These are phyloP conservation scores for Zaprionus ghesquierei DNA, from an alignment of 1,140 invertebrate genomes.

Conservation along the genomic window DNA sequence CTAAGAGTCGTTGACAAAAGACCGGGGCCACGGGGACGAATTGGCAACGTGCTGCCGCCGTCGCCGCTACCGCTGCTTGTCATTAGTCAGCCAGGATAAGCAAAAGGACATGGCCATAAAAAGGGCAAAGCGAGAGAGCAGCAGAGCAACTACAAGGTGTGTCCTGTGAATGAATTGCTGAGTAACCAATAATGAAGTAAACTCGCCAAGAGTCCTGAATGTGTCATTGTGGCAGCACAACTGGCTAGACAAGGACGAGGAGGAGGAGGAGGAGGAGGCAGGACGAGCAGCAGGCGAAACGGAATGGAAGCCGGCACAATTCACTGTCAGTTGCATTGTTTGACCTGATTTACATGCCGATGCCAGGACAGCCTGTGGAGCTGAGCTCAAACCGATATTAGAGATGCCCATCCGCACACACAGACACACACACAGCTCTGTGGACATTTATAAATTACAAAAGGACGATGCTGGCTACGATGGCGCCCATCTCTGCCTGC, in stretches of 20 bases:
- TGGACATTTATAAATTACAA: constrained; percentile 80
- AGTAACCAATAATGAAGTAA: constrained; percentile 81
- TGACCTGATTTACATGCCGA: constrained; percentile 78
- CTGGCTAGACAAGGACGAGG: neutral
- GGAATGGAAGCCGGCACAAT: constrained; percentile 49
- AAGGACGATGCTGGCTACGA: constrained; percentile 17
- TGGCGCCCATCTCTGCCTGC: constrained; percentile 15
- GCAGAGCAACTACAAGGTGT: constrained; percentile 63
- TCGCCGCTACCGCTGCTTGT: constrained; percentile 47
- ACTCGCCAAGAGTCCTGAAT: constrained; percentile 63
- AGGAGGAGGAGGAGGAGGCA: neutral
- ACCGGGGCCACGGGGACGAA: constrained; percentile 38
- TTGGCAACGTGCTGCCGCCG: constrained; percentile 43
- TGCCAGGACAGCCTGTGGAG: constrained; percentile 20
- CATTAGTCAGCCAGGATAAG: constrained; percentile 77
- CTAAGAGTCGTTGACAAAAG: constrained; percentile 66
- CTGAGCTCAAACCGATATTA: constrained; percentile 16
- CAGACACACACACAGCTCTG: constrained; percentile 10
- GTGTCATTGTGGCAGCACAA: constrained; percentile 64
- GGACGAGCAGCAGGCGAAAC: neutral
- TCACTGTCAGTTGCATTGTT: constrained; percentile 80
- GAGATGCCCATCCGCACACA: too few relatives aligned
- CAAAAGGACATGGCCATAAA: constrained; percentile 75
- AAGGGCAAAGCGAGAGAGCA: constrained; percentile 62
- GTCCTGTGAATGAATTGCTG: constrained; percentile 79